Base-by-base conservation (phyloP, 2,888 invertebrate genomes). In the Ophonus ardosiacus region DNA sequence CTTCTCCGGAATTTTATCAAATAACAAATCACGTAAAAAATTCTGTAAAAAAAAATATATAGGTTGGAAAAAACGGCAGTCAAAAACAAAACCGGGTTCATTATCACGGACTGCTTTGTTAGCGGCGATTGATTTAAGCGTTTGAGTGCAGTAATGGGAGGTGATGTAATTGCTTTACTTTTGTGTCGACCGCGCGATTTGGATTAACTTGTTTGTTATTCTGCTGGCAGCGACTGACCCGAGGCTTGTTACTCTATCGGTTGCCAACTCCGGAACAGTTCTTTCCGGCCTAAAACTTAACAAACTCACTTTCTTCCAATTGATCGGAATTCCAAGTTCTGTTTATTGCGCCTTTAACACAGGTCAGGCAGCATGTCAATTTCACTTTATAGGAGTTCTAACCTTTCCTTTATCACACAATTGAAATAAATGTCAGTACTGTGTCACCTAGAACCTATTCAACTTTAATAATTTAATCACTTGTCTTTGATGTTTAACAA, bases 151-250 rank as follows among this genome's bases (percentile, higher is more conserved):
- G 31, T 74, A 40, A 43, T 43, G 40, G 43, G 40, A 31, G 71
- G 8, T 18, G 43, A 40, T 40, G 40, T 74, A 74, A 74, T 74
- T 74, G 71, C 40, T 74, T 74, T 74, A 74, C 71, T 74, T 74
- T 74, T 74, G 71, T 43, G 71, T 74, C 71, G 71, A 74, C 18
- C 21, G 43, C 71, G 31, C 71, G 71, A 74, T 74, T 74, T 40
- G 71, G 71, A 74, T 74, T 74, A 74, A 43, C 43, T 74, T 74
- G 71, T 74, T 74, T 74, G 71, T 74, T 74, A 43, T 74, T 74
- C 43, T 17, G 43, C 18, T 15, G 71, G 71, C 71, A 43, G 31
- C 68, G 43, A 43, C 18, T 68, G 38, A 68, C 38, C 68, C 38
- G 38, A 10, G 68, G 43, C 43, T 51, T 51, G 43, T 51, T 51